A percentile compares a stretch with the other conserved stretches of the same genome.
phyloP scores from a whole-genome alignment of 2,888 invertebrate species.

The Lacanobia wlatinum region DNA sequence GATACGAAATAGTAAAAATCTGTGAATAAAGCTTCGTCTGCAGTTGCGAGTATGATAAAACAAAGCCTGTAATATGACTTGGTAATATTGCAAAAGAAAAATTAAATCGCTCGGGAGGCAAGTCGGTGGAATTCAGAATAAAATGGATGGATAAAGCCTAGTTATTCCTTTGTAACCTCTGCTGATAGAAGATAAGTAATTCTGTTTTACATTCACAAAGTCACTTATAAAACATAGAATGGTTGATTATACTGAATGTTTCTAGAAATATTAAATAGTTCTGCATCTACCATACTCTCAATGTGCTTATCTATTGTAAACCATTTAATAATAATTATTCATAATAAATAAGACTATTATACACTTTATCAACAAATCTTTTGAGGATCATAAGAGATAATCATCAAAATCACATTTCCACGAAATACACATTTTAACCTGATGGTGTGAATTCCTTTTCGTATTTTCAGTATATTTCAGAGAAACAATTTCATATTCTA shows the following conservation, averaged over 20 bases:
- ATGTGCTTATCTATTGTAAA: no score
- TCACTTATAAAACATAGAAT: not conserved
- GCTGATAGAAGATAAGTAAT: constrained; percentile 40
- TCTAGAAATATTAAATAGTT: not conserved
- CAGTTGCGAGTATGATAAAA: constrained; percentile 54
- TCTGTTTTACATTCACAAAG: constrained; percentile 26
- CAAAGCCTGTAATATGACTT: constrained; percentile 61
- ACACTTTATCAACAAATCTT: not conserved
- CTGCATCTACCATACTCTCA: not conserved
- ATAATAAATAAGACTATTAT: not conserved
- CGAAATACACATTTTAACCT: not conserved
- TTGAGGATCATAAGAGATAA: not conserved
- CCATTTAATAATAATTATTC: no score
- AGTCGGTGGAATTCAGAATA: constrained; percentile 40
- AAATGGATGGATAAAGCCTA: constrained; percentile 47
- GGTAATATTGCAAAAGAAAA: constrained; percentile 60
- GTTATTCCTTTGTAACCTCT: constrained; percentile 45
- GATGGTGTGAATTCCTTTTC: not conserved
- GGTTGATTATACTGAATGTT: constrained; percentile 6
- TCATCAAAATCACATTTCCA: not conserved
- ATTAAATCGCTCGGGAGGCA: constrained; percentile 49
- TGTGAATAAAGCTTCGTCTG: constrained; percentile 43
- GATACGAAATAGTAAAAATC: constrained; percentile 25
- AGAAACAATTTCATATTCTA: constrained; percentile 16
- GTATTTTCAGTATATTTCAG: not conserved